Evolutionary conservation across 1,140 invertebrate species (phyloP), one percentile per base, ranked within the genome.

Genomic region (Bombus consobrinus): DNA sequence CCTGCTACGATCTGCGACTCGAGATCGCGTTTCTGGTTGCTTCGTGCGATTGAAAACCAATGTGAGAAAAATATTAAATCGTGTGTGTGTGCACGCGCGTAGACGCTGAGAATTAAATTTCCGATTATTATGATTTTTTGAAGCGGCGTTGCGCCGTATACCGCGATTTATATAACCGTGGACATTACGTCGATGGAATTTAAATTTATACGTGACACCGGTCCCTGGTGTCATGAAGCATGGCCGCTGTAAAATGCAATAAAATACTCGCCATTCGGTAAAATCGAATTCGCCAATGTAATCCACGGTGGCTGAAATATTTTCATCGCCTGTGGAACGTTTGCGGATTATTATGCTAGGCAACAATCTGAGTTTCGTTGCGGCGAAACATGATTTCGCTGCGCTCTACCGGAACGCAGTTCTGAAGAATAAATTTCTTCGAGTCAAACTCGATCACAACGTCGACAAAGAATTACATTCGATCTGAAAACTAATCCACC

Each of bases 141-240:
- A 34, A 39, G 1, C n/a, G 15, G 41, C n/a, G 28, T n/a, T 28
- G 32, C 25, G 34, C 18, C 12, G 74, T 28, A 59, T 28, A n/a
- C 47, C 34, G 34, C 37, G 34, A 62, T 77, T 77, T 41, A 77
- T 32, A 10, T 18, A 13, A 22, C 4, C 39, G 10, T 28, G 28
- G 22, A n/a, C 9, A 37, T 59, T n/a, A 59, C 25, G 34, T 25
- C 8, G 59, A 8, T 28, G 59, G 57, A 78, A 78, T 78, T 41
- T 41, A 41, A 64, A 78, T 64, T 78, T 64, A 73, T 73, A 79
- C 62, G 41, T 47, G 77, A 68, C 77, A 68, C 77, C 18, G 62
- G 28, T 79, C 39, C n/a, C 22, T 9, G 39, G 62, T 68, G 62
- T 68, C 77, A 66, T 34, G 32, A 68, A 79, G 59, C 59, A 66